A percentile compares a stretch with the other conserved stretches of the same genome.
Evolutionary conservation across 2,888 invertebrate genomes (phyloP).

Genomic region (Heteromurus nitidus): DNA sequence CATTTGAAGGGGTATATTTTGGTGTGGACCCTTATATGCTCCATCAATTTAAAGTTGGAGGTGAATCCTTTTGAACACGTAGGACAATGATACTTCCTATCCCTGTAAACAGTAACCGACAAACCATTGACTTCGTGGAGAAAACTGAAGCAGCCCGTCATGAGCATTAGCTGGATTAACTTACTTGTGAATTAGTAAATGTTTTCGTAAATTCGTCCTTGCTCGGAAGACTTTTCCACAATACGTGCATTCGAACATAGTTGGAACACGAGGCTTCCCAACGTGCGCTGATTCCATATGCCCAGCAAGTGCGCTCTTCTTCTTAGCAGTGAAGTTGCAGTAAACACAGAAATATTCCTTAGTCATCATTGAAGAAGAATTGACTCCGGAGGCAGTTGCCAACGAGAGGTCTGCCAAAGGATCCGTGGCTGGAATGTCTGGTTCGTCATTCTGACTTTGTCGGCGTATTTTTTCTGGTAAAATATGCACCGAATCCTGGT

Average conservation of each 20-base stretch:
- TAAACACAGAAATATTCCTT: slow-evolving; percentile 70
- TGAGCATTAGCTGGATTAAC: too few relatives aligned
- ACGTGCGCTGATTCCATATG: slow-evolving; percentile 69
- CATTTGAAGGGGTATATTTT: slow-evolving; percentile 70
- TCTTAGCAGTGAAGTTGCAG: slow-evolving; percentile 66
- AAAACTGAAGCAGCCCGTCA: slow-evolving; percentile 13
- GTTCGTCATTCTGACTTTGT: slow-evolving; percentile 41
- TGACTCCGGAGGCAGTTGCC: not conserved
- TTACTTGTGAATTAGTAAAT: slow-evolving; percentile 72
- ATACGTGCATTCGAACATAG: slow-evolving; percentile 70
- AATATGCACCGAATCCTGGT: slow-evolving; percentile 26
- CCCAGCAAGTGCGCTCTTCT: slow-evolving; percentile 45
- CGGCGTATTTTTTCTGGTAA: slow-evolving; percentile 40
- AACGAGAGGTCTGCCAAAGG: slow-evolving; percentile 2
- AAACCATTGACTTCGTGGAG: slow-evolving; percentile 1
- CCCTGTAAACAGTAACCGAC: slow-evolving; percentile 48
- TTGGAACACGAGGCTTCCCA: slow-evolving; percentile 67
- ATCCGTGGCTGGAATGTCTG: slow-evolving; percentile 8
- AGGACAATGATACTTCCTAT: slow-evolving; percentile 65
- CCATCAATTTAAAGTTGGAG: slow-evolving; percentile 71
- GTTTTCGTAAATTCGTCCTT: slow-evolving; percentile 69
- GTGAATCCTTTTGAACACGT: slow-evolving; percentile 71
- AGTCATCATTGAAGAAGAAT: slow-evolving; percentile 1
- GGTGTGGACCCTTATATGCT: slow-evolving; percentile 71
- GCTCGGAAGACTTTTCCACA: slow-evolving; percentile 71